phyloP scores from a whole-genome alignment of 92 coral and sea anemone genomes.

The Bergia sp. region DNA sequence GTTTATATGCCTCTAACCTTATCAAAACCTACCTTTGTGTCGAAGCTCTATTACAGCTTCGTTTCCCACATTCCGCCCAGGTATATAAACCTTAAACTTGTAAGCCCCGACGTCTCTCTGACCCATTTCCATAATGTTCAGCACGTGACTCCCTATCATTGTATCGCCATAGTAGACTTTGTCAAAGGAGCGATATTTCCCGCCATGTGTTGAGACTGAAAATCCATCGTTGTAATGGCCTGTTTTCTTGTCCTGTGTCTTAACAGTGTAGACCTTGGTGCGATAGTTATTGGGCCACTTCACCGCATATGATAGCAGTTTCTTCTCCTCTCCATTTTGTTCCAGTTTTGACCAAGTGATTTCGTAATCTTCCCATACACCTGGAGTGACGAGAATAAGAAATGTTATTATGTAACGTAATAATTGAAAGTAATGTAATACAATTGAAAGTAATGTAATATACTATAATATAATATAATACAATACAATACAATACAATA shows the following conservation, averaged over 20 bases:
- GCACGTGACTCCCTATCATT: slow-evolving; percentile 71
- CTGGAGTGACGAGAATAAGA: background rate
- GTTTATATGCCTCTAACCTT: background rate
- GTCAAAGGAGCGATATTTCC: slow-evolving; percentile 69
- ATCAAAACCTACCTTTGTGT: slow-evolving; percentile 56
- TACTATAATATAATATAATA: too few relatives aligned
- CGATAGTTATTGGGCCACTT: slow-evolving; percentile 41
- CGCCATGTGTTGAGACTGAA: slow-evolving; percentile 40
- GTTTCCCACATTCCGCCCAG: slow-evolving; percentile 47
- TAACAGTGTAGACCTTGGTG: slow-evolving; percentile 32
- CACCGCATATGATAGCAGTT: slow-evolving; percentile 28
- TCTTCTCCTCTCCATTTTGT: slow-evolving; percentile 9
- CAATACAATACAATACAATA: too few relatives aligned
- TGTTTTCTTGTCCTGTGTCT: slow-evolving; percentile 13
- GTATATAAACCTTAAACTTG: slow-evolving; percentile 65
- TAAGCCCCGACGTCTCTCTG: slow-evolving; percentile 73
- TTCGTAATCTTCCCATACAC: slow-evolving; percentile 43
- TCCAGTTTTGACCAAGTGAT: slow-evolving; percentile 25
- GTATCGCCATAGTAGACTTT: slow-evolving; percentile 72
- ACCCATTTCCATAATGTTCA: slow-evolving; percentile 61
- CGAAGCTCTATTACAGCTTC: slow-evolving; percentile 75
- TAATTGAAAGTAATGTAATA: background rate
- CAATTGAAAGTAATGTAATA: background rate
- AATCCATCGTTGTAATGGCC: slow-evolving; percentile 22
- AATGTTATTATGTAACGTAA: background rate